Evolutionary conservation across 2,113 vertebrate species (phyloP), one percentile per base, ranked within the genome.

Genomic region (Burhinus oedicnemus): DNA sequence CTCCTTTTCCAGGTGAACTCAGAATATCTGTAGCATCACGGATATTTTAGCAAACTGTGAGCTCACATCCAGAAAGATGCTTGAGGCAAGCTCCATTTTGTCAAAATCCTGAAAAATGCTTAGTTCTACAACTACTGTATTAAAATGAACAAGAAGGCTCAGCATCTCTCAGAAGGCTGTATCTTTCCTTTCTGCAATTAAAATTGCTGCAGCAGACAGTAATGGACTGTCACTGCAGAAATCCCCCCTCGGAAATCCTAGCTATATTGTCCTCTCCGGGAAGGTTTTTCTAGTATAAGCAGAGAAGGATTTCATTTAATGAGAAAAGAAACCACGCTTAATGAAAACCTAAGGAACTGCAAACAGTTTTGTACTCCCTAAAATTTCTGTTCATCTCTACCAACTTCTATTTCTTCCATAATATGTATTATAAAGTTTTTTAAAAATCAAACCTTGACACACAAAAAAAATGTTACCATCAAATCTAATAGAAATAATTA

Each of bases 11-110:
- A 76, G 55, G 21, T n/a, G 52, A 87, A 11, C 40, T 55, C 86
- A 22, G 26, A 60, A 61, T 16, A 42, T 8, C 27, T 52, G 61
- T 20, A 30, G 27, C 66, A 65, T 18, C 72, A 14, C 60, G 18
- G 44, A 2, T 47, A 57, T 15, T 76, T 64, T 65, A 79, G 65
- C 83, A 47, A 40, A 27, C 27, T 4, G 12, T 4, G 49, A 76
- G 87, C 62, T 92, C 42, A 12, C 54, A 19, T 0, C 29, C 49
- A 71, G 84, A 51, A 42, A 49, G 16, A 29, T 40, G 47, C 60
- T 60, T 32, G 58, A 95, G 70, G 45, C 42, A 40, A 93, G 36
- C 80, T 94, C 65, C 87, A 76, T 82, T 93, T 95, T 89, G 87
- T 82, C 57, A 23, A 71, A 95, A 52, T 55, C 83, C 86, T 81